These are phyloP conservation scores for Naja naja DNA, from an alignment of 2,113 vertebrate species.

Conservation along the genomic window DNA sequence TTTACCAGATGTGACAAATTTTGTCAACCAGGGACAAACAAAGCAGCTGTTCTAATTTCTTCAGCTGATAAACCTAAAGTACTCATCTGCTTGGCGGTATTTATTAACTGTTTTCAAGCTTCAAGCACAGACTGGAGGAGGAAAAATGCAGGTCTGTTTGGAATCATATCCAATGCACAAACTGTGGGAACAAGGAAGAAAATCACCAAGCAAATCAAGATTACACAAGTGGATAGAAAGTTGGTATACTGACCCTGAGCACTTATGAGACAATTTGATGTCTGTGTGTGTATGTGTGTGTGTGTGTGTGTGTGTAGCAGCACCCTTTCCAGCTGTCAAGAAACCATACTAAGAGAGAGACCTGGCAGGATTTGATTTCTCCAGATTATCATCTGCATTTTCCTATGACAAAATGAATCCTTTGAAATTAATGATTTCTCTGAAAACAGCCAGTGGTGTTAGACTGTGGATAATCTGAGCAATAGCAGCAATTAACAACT, in stretches of 20 bases:
- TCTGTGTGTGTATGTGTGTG: too few species aligned
- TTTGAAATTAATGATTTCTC: not conserved
- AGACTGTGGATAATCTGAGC: fast-evolving
- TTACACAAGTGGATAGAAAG: not conserved
- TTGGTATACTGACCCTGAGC: not conserved
- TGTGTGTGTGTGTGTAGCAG: not conserved
- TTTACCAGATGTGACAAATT: not conserved
- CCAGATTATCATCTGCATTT: not conserved
- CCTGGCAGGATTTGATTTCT: not conserved
- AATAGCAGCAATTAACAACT: not conserved
- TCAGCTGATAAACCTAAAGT: not conserved
- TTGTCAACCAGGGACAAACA: not conserved
- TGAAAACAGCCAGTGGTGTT: conserved; percentile 2
- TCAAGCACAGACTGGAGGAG: not conserved
- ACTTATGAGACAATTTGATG: not conserved
- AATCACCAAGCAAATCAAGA: not conserved
- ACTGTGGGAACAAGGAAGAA: not conserved
- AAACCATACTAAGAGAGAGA: not conserved
- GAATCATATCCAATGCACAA: not conserved
- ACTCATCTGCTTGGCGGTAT: not conserved
- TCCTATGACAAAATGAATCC: not conserved
- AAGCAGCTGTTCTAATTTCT: not conserved
- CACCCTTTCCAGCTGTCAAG: not conserved
- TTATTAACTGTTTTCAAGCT: not conserved
- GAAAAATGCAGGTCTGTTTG: not conserved